Percentiles rank a stretch among this genome's conserved stretches.
These are phyloP conservation scores for Chaetodon auriga DNA, from an alignment of 2,113 vertebrate species.

Conservation along the genomic window DNA sequence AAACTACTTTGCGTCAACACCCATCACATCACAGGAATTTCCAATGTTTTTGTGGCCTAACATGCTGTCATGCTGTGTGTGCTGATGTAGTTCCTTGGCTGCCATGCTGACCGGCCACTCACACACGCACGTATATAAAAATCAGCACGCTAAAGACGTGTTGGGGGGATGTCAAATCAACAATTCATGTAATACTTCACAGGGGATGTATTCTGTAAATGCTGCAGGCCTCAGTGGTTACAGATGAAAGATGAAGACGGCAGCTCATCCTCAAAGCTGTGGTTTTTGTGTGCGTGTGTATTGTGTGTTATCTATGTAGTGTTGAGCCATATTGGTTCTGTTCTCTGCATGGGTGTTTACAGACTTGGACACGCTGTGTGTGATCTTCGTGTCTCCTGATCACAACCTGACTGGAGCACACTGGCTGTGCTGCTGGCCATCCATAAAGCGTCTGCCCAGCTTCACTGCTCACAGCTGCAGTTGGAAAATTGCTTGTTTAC, in stretches of 20 bases:
- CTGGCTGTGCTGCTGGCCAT: constrained; percentile 30
- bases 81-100: background rate
- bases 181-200: constrained; percentile 46
- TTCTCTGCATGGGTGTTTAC: constrained; percentile 50
- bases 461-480: constrained; percentile 46
- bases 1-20: background rate
- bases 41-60: background rate
- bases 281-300: background rate
- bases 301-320: constrained; percentile 20
- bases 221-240: constrained; percentile 21
- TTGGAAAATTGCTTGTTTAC: constrained; percentile 47
- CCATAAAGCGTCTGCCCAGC: constrained; percentile 18
- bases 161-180: constrained; percentile 52
- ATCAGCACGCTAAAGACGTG: constrained; percentile 6
- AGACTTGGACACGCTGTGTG: constrained; percentile 42
- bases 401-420: constrained; percentile 51
- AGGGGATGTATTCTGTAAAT: constrained; percentile 21
- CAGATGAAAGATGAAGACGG: constrained; percentile 45
- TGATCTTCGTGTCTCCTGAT: constrained; percentile 66
- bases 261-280: background rate
- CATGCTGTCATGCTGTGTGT: constrained; percentile 2
- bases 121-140: constrained; percentile 1
- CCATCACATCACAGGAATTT: background rate
- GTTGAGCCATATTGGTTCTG: background rate
- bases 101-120: background rate